Evolutionary conservation across 2,113 vertebrate species (phyloP), one percentile per base, ranked within the genome.

Genomic region (Malurus alboscapulatus): DNA sequence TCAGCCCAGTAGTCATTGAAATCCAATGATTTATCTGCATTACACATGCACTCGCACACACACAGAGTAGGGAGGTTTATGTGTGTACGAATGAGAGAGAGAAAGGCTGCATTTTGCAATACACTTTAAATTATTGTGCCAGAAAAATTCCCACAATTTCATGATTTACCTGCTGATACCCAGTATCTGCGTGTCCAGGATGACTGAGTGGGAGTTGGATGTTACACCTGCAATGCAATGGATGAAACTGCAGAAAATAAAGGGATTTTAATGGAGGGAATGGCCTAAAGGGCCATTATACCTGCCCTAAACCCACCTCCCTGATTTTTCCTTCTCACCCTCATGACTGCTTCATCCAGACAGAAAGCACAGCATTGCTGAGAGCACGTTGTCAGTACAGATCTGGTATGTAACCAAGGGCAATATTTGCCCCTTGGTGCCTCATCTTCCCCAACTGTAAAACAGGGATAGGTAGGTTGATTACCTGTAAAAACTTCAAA

Each of bases 1-100:
- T 96, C 88, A 88, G 83, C 91, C 86, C 78, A 54, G 82, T 40
- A 88, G 83, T 92, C 93, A 84, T 40, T 94, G 96, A 97, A 94
- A 94, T 79, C 88, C 88, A 88, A 62, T 95, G 95, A 96, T 95
- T 96, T 96, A 94, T 95, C 85, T 92, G 91, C 76, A 32, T 94
- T 95, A 84, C 87, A 86, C 73, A 65, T n/a, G 32, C 85, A 55
- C 90, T 82, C 75, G 40, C 78, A 94, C 72, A 68, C 55, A 75
- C 67, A 19, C 38, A 48, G 40, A 75, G 15, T 3, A 54, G 42
- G 48, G 67, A 92, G 67, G 53, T 66, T 87, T 88, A 14, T 27
- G 19, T 38, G 59, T 69, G 54, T 42, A 68, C 1, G 5, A 53
- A 12, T 53, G 14, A 80, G 50, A 78, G 68, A 85, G 73, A 65